phyloP scores from a whole-genome alignment of 2,888 invertebrate genomes.

The Gibbula magus region DNA sequence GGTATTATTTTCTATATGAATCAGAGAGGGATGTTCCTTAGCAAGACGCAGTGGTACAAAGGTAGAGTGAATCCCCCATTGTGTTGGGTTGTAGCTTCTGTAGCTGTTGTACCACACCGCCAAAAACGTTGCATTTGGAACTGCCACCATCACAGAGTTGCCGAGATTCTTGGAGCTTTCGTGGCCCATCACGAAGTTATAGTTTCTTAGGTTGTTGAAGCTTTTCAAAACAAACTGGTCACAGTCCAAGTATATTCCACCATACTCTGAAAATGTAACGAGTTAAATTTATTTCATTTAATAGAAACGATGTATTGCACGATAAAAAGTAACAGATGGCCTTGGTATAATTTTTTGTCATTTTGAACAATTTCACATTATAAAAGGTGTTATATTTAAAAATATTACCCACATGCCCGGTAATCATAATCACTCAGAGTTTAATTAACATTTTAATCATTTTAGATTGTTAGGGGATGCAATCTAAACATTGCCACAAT shows the following conservation, averaged over 20 bases:
- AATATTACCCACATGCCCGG: no score
- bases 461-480: no score
- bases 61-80: conserved; percentile 56
- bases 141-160: conserved; percentile 64
- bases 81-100: conserved; percentile 44
- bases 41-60: conserved; percentile 51
- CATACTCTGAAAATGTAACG: conserved; percentile 58
- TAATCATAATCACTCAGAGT: no score
- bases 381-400: no score
- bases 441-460: no score
- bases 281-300: no score
- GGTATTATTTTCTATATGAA: conserved; percentile 49
- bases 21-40: conserved; percentile 41
- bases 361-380: no score
- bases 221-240: conserved; percentile 63
- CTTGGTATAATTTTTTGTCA: no score
- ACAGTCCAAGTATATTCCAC: conserved; percentile 70
- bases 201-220: conserved; percentile 54
- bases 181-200: conserved; percentile 60
- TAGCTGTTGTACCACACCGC: conserved; percentile 62
- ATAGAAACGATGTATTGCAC: no score
- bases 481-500: no score
- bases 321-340: no score
- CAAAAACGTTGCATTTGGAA: conserved; percentile 54
- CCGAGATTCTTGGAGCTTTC: conserved; percentile 56